phyloP scores from a whole-genome alignment of 2,797 vertebrate genomes.

The Xenopus petersii region DNA sequence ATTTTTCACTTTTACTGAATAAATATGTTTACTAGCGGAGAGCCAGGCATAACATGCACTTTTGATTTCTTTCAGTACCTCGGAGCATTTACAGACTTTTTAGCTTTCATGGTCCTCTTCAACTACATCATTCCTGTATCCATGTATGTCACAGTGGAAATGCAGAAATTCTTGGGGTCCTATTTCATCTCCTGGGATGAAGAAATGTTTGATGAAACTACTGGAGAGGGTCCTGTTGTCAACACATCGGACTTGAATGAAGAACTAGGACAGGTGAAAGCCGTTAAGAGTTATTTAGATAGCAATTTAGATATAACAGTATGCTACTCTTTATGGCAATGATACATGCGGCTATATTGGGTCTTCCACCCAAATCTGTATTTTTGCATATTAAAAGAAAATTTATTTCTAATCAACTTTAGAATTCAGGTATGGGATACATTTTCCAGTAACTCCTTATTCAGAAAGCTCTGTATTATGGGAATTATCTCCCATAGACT shows the following conservation, averaged over 20 bases:
- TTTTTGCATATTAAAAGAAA: too few species aligned
- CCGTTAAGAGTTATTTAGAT: neutral
- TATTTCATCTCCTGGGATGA: constrained; percentile 96
- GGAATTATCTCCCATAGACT: too few species aligned
- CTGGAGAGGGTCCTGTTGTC: constrained; percentile 85
- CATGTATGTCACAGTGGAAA: constrained; percentile 98
- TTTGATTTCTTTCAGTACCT: constrained; percentile 74
- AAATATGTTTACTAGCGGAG: too few species aligned
- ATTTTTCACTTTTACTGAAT: too few species aligned
- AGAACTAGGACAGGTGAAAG: constrained; percentile 87
- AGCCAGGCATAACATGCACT: constrained; percentile 14
- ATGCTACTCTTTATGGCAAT: too few species aligned
- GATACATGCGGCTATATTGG: too few species aligned
- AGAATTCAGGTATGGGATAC: too few species aligned
- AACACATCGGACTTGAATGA: constrained; percentile 97
- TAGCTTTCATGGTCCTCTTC: constrained; percentile 98
- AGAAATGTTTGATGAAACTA: constrained; percentile 89
- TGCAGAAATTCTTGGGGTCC: constrained; percentile 97
- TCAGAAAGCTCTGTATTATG: too few species aligned
- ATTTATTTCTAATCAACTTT: too few species aligned
- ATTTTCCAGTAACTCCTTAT: too few species aligned
- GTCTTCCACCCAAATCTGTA: too few species aligned
- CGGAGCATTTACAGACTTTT: constrained; percentile 90
- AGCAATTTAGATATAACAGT: too few species aligned
- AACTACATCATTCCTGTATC: constrained; percentile 99